phyloP scores from a whole-genome alignment of 2,888 invertebrate species.

The Hemithea aestivaria region DNA sequence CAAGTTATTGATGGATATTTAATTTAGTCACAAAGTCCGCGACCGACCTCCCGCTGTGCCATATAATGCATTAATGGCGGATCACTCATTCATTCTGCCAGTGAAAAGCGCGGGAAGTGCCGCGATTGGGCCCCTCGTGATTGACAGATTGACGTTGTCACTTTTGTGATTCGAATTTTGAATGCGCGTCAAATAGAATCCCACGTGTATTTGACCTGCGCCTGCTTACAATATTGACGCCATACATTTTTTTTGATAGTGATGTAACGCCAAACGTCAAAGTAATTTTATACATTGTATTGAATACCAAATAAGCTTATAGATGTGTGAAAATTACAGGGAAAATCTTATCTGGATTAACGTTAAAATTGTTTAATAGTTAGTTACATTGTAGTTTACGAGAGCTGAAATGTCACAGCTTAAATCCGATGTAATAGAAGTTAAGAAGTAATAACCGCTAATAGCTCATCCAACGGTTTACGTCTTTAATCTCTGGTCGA shows the following conservation, averaged over 20 bases:
- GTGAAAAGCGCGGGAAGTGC: slow-evolving; percentile 40
- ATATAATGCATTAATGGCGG: slow-evolving; percentile 26
- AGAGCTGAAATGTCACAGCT: no score
- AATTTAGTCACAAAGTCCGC: slow-evolving; percentile 39
- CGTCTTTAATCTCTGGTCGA: no score
- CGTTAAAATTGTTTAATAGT: no score
- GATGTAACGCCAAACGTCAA: no score
- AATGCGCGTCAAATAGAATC: slow-evolving; percentile 28
- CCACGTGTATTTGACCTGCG: slow-evolving; percentile 24
- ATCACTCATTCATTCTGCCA: slow-evolving; percentile 43
- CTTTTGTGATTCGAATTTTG: slow-evolving; percentile 23
- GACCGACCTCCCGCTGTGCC: slow-evolving; percentile 42
- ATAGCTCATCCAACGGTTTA: no score
- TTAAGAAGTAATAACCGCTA: no score
- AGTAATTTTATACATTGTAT: no score
- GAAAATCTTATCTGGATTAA: no score
- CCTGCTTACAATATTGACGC: slow-evolving; percentile 10
- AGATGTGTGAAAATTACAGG: no score
- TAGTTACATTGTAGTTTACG: no score
- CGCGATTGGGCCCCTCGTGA: slow-evolving; percentile 23
- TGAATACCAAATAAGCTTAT: no score
- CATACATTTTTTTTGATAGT: neutral
- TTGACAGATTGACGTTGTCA: slow-evolving; percentile 28
- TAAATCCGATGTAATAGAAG: no score
- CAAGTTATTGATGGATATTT: slow-evolving; percentile 29